Evolutionary conservation across 2,113 vertebrate genomes (phyloP).

Genomic region (pig (Sus scrofa)): DNA sequence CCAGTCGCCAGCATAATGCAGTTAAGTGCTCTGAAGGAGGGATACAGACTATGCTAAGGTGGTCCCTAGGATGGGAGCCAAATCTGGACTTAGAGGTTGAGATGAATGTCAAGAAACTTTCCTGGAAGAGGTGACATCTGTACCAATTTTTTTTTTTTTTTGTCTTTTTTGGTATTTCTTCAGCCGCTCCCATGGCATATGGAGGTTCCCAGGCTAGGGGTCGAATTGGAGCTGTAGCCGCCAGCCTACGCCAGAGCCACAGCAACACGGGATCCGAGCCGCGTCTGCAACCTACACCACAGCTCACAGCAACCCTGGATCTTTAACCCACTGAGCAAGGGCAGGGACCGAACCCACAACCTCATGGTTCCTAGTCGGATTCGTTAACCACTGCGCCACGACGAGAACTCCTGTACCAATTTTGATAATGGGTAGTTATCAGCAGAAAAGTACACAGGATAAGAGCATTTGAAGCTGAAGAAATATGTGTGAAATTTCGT

Average conservation of each 20-base stretch:
- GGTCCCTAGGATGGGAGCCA: background rate
- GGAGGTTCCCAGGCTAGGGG: too few relatives aligned
- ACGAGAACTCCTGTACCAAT: background rate
- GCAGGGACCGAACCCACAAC: too few relatives aligned
- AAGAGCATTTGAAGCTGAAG: background rate
- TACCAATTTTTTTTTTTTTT: background rate
- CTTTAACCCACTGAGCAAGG: too few relatives aligned
- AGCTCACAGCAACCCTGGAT: too few relatives aligned
- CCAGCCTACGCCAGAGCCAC: too few relatives aligned
- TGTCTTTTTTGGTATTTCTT: too few relatives aligned
- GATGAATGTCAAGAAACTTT: background rate
- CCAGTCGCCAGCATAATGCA: background rate
- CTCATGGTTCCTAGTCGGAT: too few relatives aligned
- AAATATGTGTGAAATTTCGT: background rate
- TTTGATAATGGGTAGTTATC: background rate
- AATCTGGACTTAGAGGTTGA: background rate
- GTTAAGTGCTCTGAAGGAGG: background rate
- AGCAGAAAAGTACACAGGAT: background rate
- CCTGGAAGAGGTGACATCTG: background rate
- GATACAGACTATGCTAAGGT: background rate
- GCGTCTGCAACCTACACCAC: too few relatives aligned
- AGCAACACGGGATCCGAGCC: too few relatives aligned
- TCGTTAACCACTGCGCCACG: too few relatives aligned
- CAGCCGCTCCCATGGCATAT: too few relatives aligned
- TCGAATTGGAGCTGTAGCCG: too few relatives aligned